phyloP scores from a whole-genome alignment of 2,888 invertebrate genomes.

The Chalcis sispes region DNA sequence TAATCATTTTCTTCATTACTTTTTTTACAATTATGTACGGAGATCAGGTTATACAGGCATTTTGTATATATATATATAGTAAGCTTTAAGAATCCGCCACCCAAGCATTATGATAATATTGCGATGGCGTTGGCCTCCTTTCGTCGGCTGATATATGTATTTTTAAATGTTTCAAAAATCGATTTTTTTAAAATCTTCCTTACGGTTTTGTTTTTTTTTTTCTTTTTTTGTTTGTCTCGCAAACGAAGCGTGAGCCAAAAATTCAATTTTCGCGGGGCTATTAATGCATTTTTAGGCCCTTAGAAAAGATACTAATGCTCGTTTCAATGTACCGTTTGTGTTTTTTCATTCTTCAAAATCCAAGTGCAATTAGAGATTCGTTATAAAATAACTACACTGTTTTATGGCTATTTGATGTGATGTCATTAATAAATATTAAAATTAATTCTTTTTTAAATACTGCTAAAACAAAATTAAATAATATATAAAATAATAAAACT shows the following conservation, averaged over 20 bases:
- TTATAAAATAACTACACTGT: slow-evolving; percentile 32
- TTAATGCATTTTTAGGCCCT: slow-evolving; percentile 39
- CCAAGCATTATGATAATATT: slow-evolving; percentile 24
- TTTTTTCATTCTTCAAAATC: slow-evolving; percentile 50
- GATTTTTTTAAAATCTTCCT: slow-evolving; percentile 8
- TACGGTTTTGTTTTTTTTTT: slow-evolving; percentile 13
- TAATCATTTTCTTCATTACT: not conserved
- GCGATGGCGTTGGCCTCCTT: slow-evolving; percentile 35
- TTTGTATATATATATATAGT: slow-evolving; percentile 10
- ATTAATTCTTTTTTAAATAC: not conserved
- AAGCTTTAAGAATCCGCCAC: slow-evolving; percentile 43
- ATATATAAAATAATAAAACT: too few relatives aligned
- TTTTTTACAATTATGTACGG: slow-evolving; percentile 30
- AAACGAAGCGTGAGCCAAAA: slow-evolving; percentile 23
- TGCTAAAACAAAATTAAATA: not conserved
- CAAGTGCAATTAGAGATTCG: slow-evolving; percentile 21
- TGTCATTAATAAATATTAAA: not conserved
- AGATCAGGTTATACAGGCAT: slow-evolving; percentile 26
- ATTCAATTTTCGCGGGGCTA: slow-evolving; percentile 14
- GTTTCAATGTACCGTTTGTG: slow-evolving; percentile 29
- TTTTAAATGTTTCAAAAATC: slow-evolving; percentile 13
- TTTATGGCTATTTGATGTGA: slow-evolving; percentile 15
- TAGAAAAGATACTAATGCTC: slow-evolving; percentile 27
- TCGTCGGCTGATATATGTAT: slow-evolving; percentile 12
- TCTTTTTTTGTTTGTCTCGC: slow-evolving; percentile 10